Percentiles rank a stretch among this genome's conserved stretches.
phyloP scores from a whole-genome alignment of 2,797 vertebrate species.

The Eulemur mongoz region DNA sequence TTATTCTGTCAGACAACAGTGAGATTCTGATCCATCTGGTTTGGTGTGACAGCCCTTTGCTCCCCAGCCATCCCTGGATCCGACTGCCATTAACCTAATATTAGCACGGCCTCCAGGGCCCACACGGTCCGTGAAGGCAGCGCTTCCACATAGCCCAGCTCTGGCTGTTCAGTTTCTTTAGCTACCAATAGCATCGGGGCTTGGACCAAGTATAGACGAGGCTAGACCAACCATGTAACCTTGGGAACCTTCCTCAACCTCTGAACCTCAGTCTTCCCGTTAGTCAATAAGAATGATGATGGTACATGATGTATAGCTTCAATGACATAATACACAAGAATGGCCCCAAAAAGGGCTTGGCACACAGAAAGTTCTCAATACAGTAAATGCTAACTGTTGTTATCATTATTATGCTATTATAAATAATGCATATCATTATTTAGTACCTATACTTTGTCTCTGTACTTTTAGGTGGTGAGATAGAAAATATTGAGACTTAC shows the following conservation, averaged over 20 bases:
- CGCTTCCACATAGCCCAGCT: background rate
- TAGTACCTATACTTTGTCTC: background rate
- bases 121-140: background rate
- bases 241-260: background rate
- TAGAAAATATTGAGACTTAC: background rate
- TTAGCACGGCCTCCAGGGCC: background rate
- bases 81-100: background rate
- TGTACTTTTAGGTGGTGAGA: background rate
- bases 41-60: background rate
- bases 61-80: background rate
- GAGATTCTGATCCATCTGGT: background rate
- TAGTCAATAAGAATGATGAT: background rate
- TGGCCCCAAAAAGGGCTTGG: background rate
- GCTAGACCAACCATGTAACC: background rate
- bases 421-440: background rate
- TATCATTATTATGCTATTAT: background rate
- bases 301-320: background rate
- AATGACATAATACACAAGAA: background rate
- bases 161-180: background rate
- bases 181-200: background rate
- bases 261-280: background rate
- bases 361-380: background rate
- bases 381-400: background rate
- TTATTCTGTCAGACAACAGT: background rate
- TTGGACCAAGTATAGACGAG: background rate